Evolutionary conservation across 2,888 invertebrate genomes (phyloP), one percentile per base, ranked within the genome.

Genomic region (Teinopalpus imperialis): DNA sequence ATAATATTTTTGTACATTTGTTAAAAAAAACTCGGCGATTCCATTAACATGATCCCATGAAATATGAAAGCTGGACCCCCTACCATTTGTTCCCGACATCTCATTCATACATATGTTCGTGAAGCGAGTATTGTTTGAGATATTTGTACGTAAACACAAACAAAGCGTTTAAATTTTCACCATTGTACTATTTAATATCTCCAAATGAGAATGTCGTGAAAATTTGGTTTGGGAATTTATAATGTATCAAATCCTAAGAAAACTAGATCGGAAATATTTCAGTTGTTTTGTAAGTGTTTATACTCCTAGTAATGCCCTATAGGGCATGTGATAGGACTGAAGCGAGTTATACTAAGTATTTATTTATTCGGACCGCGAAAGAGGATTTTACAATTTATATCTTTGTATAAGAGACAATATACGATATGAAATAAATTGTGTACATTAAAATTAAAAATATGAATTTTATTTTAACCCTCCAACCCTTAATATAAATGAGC

Each of bases 401-500:
- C 83, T 87, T 87, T 88, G 87, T 87, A 88, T 85, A 82, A 85
- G 80, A 81, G 76, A 82, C 67, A 66, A 77, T 80, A 81, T 85
- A 81, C 83, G 87, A 86, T 88, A 86, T 77, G 53, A 88, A n/a
- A 88, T 88, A 88, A 87, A 88, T 87, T 87, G 87, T 87, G 87
- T 87, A 88, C 82, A 82, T 85, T 79, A 81, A 72, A 83, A 79
- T 71, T 76, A 74, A 52, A 56, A 61, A 52, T 8, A 59, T 58
- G 72, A 49, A 72, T 86, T 86, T 87, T 62, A 82, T 82, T 83
- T 68, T 52, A 48, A 45, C 37, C 50, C 35, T 13, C 43, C 41
- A 31, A 37, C 14, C 18, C 43, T 48, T 29, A 34, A 23, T n/a
- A n/a, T n/a, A n/a, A n/a, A n/a, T n/a, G n/a, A n/a, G n/a, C n/a